Base-by-base conservation (phyloP, 2,797 vertebrate species). In the Sebastes oblongus region DNA sequence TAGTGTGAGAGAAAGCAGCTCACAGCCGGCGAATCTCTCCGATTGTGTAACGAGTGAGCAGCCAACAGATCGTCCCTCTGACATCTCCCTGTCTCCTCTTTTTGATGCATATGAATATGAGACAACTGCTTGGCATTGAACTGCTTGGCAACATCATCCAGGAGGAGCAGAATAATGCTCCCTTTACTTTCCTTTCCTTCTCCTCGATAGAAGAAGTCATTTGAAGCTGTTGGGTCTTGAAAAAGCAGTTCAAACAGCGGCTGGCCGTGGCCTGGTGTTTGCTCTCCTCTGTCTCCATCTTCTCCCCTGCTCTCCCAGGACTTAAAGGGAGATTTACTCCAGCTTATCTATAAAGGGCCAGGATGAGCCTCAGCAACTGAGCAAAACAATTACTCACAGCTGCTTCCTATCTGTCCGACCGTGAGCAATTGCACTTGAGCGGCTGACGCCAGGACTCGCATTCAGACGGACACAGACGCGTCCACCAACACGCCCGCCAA, bases 261-360 rank as follows among this genome's bases (percentile, higher is more conserved):
- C 84, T 72, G 83, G 84, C 90, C 87, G 34, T 80, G 91, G 89
- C 90, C 88, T 78, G 67, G 81, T 95, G 93, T 95, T 93, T 94
- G 89, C 93, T 94, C 82, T 91, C 80, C 85, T 91, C 87, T 76
- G 75, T 88, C 88, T 86, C 84, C 88, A 89, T 92, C 92, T 90
- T 89, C 83, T 84, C 69, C 52, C 58, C 81, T 82, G 65, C 87
- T 94, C 93, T 94, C 94, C 75, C 83, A 91, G 92, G 93, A 95
- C 73, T 88, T 91, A 61, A 91, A 94, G 91, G 75, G 84, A 94
- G 95, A 95, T 96, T 93, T 95, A 92, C 82, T 93, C 69, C 74
- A 77, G 92, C 88, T 96, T 96, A 94, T 96, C 94, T 96, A 89
- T 95, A 94, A 95, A 95, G 92, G 91, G 94, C 88, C 89, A 95